Conservation (phyloP, 2,888 invertebrate genomes). For the Papilio protenor region DNA sequence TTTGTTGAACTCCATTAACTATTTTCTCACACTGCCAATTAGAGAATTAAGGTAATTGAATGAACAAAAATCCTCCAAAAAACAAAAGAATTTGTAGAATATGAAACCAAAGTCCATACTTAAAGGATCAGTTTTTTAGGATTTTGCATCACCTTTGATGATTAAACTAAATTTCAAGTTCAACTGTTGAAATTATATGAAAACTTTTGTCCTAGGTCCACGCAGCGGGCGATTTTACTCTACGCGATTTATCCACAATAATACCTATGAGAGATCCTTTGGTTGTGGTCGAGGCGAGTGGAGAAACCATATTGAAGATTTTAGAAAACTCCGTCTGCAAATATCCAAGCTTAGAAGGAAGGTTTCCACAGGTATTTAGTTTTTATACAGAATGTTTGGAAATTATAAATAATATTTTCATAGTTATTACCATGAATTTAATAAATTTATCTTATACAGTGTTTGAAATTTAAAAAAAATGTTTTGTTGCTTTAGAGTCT, state of each 20-base stretch:
- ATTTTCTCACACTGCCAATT: too few species aligned
- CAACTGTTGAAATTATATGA: not conserved
- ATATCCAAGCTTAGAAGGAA: slow-evolving; percentile 94
- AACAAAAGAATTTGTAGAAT: too few species aligned
- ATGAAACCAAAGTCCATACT: too few species aligned
- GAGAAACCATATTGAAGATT: slow-evolving; percentile 87
- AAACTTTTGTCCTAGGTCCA: slow-evolving; percentile 81
- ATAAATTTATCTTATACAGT: too few species aligned
- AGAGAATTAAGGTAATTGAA: too few species aligned
- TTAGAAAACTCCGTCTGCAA: slow-evolving; percentile 94
- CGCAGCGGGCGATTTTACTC: slow-evolving; percentile 92
- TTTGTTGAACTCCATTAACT: too few species aligned
- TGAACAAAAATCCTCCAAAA: too few species aligned
- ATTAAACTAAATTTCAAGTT: not conserved
- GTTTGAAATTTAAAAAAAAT: too few species aligned
- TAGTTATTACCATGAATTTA: too few species aligned
- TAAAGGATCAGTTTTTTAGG: too few species aligned
- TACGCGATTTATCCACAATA: slow-evolving; percentile 92
- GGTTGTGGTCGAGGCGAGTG: slow-evolving; percentile 89
- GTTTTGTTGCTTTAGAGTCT: not conserved
- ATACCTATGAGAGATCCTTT: slow-evolving; percentile 94
- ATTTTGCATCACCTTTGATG: not conserved
- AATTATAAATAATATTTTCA: not conserved
- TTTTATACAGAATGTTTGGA: not conserved
- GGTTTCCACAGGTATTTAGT: slow-evolving; percentile 90